A percentile compares a stretch with the other conserved stretches of the same genome.
Evolutionary conservation across 1,140 invertebrate genomes (phyloP).

Genomic region (Cotesia typhae): DNA sequence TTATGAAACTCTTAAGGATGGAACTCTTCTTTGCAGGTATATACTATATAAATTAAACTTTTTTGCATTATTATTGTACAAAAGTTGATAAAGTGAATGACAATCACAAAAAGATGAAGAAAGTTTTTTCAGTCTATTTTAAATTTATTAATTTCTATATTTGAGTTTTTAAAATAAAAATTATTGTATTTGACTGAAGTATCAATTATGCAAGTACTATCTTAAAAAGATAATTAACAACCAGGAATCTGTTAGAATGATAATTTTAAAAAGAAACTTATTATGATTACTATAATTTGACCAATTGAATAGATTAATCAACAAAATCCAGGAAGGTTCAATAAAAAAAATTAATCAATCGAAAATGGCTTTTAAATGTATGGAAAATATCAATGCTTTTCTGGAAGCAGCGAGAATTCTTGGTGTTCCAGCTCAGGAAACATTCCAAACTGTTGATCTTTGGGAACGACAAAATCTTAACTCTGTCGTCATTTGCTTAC

Average conservation of each 20-base stretch:
- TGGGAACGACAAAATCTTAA: slow-evolving; percentile 96
- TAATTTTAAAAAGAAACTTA: too few species aligned
- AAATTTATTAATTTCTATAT: too few species aligned
- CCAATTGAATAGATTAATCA: slow-evolving; percentile 73
- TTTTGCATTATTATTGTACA: too few species aligned
- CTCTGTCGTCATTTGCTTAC: slow-evolving; percentile 93
- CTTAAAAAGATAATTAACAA: too few species aligned
- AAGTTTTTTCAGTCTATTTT: too few species aligned
- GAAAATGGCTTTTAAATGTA: slow-evolving; percentile 95
- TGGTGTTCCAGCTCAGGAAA: slow-evolving; percentile 93
- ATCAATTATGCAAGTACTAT: too few species aligned
- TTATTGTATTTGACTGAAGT: too few species aligned
- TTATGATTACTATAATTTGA: too few species aligned
- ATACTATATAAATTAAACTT: slow-evolving; percentile 7
- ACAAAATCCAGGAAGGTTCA: slow-evolving; percentile 78
- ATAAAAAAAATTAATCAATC: slow-evolving; percentile 90
- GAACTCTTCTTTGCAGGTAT: slow-evolving; percentile 85
- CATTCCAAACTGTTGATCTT: slow-evolving; percentile 95
- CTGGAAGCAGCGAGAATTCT: slow-evolving; percentile 84
- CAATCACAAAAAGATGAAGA: too few species aligned
- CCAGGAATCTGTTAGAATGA: too few species aligned
- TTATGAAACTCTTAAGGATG: slow-evolving; percentile 87
- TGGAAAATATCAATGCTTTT: slow-evolving; percentile 98
- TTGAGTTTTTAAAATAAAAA: too few species aligned
- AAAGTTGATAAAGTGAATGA: too few species aligned